Evolutionary conservation across 1,140 invertebrate genomes (phyloP), one percentile per base, ranked within the genome.

Genomic region (Drosophila triauraria): DNA sequence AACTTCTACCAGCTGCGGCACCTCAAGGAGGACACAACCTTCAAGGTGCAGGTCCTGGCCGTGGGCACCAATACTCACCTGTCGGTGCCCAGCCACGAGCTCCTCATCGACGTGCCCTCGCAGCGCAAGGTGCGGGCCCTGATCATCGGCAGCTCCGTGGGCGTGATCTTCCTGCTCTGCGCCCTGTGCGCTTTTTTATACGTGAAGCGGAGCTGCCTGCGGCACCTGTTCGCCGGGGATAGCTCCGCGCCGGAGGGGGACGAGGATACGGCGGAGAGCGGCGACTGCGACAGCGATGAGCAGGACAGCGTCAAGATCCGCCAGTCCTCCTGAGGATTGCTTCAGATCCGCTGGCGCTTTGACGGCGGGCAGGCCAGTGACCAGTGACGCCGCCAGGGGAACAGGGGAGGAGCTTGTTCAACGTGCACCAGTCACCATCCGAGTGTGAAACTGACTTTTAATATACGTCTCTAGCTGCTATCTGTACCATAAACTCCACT

Each of bases 21-120:
- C 78, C 88, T 96, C 43, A 94, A 95, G 72, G 96, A 96, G 83
- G 95, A 96, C 56, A 94, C 93, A 53, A 94, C 94, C 43, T 96
- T 96, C 74, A 94, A 94, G 56, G 95, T 96, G 62, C 95, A 96
- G 93, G 95, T 96, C 7, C 84, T 94, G n/a, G 95, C 95, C 0
- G 92, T 95, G 44, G 94, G 95, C 0, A 69, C 93, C 0, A 93
- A 94, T 46, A 94, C 95, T 40, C 94, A 94, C 69, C 91, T 94
- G 27, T 92, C 95, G 35, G 93, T 94, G 10, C 91, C 93, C 1
- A 95, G 95, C 58, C 93, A 94, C 4, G 94, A 94, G 54, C 92
- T 95, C 25, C 92, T 93, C 10, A 82, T 95, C 1, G 93, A 94
- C 50, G 94, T 96, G 12, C 95, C 95, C 3, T 94, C 94, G 2